Percentiles rank a stretch among this genome's conserved stretches.
These are phyloP conservation scores for Falco biarmicus DNA, from an alignment of 2,797 vertebrate species.

Conservation along the genomic window DNA sequence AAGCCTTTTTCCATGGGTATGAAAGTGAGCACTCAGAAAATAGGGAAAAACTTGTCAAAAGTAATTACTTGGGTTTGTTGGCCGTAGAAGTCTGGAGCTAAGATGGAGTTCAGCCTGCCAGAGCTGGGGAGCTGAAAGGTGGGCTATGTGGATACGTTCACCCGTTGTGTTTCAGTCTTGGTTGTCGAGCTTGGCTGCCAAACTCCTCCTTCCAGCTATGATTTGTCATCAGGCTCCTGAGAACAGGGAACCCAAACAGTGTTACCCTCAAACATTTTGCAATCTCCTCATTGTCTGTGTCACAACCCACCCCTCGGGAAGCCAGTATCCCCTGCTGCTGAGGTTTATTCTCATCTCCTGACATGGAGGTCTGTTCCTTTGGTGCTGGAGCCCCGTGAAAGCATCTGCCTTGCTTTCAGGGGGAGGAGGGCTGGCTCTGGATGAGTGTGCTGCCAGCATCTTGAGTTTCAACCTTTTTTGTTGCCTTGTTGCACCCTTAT, in stretches of 20 bases:
- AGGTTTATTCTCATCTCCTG: background rate
- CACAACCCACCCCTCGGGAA: background rate
- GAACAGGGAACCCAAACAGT: background rate
- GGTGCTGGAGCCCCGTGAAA: background rate
- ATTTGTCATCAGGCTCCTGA: background rate
- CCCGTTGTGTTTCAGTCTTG: background rate
- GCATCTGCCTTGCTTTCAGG: background rate
- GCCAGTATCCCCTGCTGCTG: background rate
- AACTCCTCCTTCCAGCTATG: background rate
- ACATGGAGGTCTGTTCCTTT: background rate
- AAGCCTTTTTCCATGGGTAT: background rate
- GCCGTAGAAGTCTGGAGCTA: background rate
- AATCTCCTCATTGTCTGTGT: background rate
- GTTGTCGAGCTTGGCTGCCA: background rate
- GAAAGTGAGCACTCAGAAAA: background rate
- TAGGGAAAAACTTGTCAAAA: background rate
- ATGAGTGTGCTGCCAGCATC: background rate
- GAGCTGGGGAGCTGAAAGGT: background rate
- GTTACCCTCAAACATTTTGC: background rate
- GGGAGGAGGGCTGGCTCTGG: background rate
- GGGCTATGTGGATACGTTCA: background rate
- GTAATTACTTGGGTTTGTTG: background rate
- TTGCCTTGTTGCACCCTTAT: background rate
- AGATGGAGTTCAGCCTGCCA: background rate
- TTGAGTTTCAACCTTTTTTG: background rate